Conservation (phyloP, 92 coral and sea anemone genomes). For the Zoanthus sansibaricus region DNA sequence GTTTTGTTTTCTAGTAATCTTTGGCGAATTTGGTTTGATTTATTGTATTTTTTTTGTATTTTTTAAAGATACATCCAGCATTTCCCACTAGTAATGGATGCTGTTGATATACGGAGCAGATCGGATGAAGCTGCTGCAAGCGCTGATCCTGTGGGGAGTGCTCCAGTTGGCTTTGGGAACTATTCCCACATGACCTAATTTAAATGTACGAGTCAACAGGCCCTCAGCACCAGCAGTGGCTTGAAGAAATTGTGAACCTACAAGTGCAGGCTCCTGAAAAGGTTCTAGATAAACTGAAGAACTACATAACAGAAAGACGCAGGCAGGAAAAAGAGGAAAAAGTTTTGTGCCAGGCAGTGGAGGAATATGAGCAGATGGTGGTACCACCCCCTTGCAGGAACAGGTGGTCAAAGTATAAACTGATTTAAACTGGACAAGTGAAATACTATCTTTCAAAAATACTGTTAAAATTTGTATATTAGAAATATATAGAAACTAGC, state of each 20-base stretch:
- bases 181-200: background rate
- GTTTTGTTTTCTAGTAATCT: too few species aligned
- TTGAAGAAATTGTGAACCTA: background rate
- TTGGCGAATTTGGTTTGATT: too few species aligned
- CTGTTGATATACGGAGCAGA: background rate
- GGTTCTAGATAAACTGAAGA: background rate
- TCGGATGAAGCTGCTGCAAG: background rate
- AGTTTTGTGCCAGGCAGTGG: background rate
- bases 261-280: background rate
- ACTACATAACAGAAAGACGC: background rate
- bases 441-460: background rate
- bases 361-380: background rate
- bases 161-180: background rate
- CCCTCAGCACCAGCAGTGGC: conserved; percentile 5
- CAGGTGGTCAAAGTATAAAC: background rate
- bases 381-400: background rate
- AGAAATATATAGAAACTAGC: conserved; percentile 40
- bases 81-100: conserved; percentile 14
- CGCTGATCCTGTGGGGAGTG: background rate
- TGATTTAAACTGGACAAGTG: background rate
- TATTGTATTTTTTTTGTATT: background rate
- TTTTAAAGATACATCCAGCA: conserved; percentile 33
- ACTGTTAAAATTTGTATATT: background rate
- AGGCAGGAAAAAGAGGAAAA: background rate
- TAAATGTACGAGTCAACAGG: background rate